A percentile compares a stretch with the other conserved stretches of the same genome.
These are phyloP conservation scores for Pomatorhinus ruficollis DNA, from an alignment of 2,113 vertebrate genomes.

Conservation along the genomic window DNA sequence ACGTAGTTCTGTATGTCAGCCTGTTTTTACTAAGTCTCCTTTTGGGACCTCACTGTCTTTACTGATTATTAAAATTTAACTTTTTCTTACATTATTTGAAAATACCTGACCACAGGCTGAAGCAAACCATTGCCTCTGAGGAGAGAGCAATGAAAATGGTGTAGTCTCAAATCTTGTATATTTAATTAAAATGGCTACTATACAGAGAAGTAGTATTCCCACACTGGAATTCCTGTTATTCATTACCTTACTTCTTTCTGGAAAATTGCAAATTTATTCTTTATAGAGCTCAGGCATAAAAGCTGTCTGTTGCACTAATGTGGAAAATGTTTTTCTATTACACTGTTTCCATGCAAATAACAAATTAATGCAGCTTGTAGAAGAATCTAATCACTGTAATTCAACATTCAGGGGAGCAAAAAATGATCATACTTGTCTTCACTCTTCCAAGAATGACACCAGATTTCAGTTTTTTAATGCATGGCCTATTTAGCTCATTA, in stretches of 20 bases:
- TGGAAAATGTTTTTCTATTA: slow-evolving; percentile 66
- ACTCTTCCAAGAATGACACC: slow-evolving; percentile 55
- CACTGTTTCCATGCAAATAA: slow-evolving; percentile 57
- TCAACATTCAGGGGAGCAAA: slow-evolving; percentile 67
- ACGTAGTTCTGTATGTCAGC: background rate
- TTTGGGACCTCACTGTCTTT: slow-evolving; percentile 1
- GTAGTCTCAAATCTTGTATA: background rate
- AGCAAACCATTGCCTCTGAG: background rate
- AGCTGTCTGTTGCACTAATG: slow-evolving; percentile 57
- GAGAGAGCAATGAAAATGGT: background rate
- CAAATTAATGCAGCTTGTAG: slow-evolving; percentile 66
- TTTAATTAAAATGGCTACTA: slow-evolving; percentile 37
- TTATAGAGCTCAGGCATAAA: slow-evolving; percentile 48
- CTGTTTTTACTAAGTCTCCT: background rate
- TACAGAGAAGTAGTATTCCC: slow-evolving; percentile 5
- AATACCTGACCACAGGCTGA: background rate
- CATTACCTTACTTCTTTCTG: slow-evolving; percentile 42
- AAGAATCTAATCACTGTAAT: slow-evolving; percentile 64
- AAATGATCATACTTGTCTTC: slow-evolving; percentile 51
- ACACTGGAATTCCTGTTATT: slow-evolving; percentile 50
- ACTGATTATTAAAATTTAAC: slow-evolving; percentile 15
- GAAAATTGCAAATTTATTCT: slow-evolving; percentile 63
- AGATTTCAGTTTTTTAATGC: slow-evolving; percentile 53
- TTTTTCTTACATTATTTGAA: background rate
- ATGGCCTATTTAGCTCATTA: slow-evolving; percentile 50